A percentile compares a stretch with the other conserved stretches of the same genome.
phyloP scores from a whole-genome alignment of 2,113 vertebrate genomes.

The Burhinus bistriatus region DNA sequence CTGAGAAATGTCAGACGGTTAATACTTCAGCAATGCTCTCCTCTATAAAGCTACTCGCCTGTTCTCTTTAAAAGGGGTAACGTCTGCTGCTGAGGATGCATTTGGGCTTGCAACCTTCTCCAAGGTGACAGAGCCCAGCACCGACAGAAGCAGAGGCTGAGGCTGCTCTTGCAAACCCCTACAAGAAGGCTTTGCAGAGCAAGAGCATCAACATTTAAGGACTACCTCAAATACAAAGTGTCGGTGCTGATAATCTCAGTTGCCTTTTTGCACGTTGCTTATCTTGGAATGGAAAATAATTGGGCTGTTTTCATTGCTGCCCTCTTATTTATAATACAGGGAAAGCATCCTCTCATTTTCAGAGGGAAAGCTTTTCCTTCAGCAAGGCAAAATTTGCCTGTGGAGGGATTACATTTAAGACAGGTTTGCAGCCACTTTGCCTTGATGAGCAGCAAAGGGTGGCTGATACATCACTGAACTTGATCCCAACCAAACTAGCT shows the following conservation, averaged over 20 bases:
- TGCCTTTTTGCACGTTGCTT: not conserved
- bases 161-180: not conserved
- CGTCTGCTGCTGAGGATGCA: fast-evolving
- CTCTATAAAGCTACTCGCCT: not conserved
- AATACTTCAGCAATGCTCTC: fast-evolving
- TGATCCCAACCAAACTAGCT: not conserved
- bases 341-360: not conserved
- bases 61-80: not conserved
- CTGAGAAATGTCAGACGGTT: not conserved
- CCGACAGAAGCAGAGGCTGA: not conserved
- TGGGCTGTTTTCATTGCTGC: not conserved
- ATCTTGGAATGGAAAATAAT: not conserved
- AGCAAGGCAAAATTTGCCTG: not conserved
- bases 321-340: not conserved
- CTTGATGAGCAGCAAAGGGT: not conserved
- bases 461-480: not conserved
- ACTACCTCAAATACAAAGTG: not conserved
- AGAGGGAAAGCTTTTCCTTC: not conserved
- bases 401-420: not conserved
- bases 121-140: not conserved
- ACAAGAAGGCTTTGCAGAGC: not conserved
- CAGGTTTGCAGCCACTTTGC: not conserved
- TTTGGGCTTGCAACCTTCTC: not conserved
- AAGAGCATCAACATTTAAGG: not conserved
- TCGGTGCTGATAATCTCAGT: fast-evolving